Evolutionary conservation across 2,797 vertebrate species (phyloP).

Genomic region (Muscicapa comitata): DNA sequence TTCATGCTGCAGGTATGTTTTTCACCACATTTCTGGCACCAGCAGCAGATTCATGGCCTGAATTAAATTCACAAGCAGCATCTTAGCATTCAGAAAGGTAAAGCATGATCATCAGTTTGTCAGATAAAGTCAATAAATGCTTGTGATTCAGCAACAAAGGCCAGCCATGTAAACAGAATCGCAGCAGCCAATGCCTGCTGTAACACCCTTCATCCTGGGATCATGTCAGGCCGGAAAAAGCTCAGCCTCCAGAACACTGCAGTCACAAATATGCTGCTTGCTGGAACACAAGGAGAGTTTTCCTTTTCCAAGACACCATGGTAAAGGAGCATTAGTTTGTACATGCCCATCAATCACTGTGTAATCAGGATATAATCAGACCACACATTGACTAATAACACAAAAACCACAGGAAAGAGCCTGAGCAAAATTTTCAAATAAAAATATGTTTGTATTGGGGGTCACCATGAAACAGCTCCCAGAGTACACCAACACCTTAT

Average conservation of each 20-base stretch:
- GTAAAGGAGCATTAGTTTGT: neutral
- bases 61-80: neutral
- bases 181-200: neutral
- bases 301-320: neutral
- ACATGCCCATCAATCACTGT: neutral
- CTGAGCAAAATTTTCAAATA: neutral
- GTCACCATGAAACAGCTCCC: neutral
- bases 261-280: neutral
- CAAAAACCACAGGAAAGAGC: neutral
- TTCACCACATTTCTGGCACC: neutral
- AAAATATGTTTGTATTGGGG: neutral
- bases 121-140: conserved; percentile 29
- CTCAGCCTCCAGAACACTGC: neutral
- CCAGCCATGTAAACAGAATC: neutral
- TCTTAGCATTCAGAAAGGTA: neutral
- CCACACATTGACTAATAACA: neutral
- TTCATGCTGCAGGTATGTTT: neutral
- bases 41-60: neutral
- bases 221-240: neutral
- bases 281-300: neutral
- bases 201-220: neutral
- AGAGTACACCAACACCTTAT: neutral
- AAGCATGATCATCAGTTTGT: neutral
- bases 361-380: neutral
- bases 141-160: neutral